Conservation (phyloP, 2,113 vertebrate genomes). For the Corythaixoides concolor region DNA sequence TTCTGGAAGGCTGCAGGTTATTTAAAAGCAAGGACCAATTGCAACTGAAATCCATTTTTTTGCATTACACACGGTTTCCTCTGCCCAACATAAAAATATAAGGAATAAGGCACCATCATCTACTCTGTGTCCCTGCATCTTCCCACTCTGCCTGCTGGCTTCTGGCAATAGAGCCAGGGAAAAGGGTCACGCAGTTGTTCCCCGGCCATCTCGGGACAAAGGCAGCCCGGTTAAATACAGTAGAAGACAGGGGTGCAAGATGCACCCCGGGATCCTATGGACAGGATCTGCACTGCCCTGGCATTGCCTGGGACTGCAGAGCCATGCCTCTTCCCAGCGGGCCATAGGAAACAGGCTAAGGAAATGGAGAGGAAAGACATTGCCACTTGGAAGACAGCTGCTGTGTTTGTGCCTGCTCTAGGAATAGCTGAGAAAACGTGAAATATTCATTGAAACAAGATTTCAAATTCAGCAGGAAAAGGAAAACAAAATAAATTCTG, state of each 20-base stretch:
- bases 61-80: background rate
- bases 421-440: background rate
- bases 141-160: background rate
- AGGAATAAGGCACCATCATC: background rate
- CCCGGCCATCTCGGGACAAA: background rate
- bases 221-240: background rate
- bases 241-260: background rate
- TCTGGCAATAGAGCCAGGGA: background rate
- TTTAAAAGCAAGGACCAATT: background rate
- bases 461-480: background rate
- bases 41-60: background rate
- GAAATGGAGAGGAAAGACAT: background rate
- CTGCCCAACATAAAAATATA: background rate
- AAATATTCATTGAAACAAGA: background rate
- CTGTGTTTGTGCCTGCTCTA: background rate
- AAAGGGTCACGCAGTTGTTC: background rate
- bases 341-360: rapidly evolving
- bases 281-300: rapidly evolving
- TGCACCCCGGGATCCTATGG: rapidly evolving
- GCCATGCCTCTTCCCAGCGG: background rate
- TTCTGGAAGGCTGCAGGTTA: background rate
- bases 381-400: background rate
- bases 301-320: background rate
- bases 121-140: background rate
- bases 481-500: background rate